Base-by-base conservation (phyloP, 1,140 invertebrate genomes). In the Drosophila quadrilineata region DNA sequence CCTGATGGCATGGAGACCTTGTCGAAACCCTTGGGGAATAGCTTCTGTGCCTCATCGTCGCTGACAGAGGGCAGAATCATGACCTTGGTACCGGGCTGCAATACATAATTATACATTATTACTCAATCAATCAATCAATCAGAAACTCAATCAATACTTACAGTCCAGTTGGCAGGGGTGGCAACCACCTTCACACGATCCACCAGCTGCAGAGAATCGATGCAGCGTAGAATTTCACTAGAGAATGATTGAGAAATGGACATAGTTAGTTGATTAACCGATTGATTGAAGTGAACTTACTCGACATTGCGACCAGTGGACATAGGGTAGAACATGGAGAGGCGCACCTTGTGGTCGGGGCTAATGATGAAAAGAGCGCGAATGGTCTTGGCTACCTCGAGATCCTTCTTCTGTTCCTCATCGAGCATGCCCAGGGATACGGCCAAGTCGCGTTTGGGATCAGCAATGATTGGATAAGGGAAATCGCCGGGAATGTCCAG, bases 291-390 rank as follows among this genome's bases (percentile, higher is more conserved):
- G 2, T 8, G 6, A 1, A 93, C 94, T 93, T 90, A 97, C 96
- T 96, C 94, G 75, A 98, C 96, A 90, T 97, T 98, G 63, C 97
- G 93, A 28, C 97, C 97, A 35, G 95, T 97, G 9, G 96, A 97
- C 10, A 95, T 94, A 28, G 97, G 97, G 91, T 98, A 98, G 29
- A 96, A 92, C 92, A 98, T 96, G 4, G 95, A 94, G 4, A 98
- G 91, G 75, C 96, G 94, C 38, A 89, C 74, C 63, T 94, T 95
- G 88, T 96, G 96, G 82, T 96, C 94, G 3, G 96, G 95, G 64
- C 95, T 95, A 76, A 98, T 94, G 52, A 98, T 92, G 90, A 97
- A 98, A 2, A 98, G 93, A 33, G 96, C 94, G 63, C 97, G 91
- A 43, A 95, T 94, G 22, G 96, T 97, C 43, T 95, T 90, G 9